Percentiles rank a stretch among this genome's conserved stretches.
Evolutionary conservation across 2,888 invertebrate species (phyloP).

Genomic region (Seira musarum): DNA sequence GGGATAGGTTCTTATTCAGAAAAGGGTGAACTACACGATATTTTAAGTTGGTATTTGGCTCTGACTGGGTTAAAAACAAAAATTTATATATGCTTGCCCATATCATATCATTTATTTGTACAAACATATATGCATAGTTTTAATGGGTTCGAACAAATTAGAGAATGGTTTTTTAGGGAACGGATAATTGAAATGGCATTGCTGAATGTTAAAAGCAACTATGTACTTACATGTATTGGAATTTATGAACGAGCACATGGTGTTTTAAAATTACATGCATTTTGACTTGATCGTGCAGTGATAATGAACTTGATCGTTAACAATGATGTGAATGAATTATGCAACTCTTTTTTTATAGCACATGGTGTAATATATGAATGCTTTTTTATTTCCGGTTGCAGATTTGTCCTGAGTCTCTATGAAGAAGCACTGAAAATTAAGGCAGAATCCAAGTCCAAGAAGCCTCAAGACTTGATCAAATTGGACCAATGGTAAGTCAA

Average conservation of each 20-base stretch:
- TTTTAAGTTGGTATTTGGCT: not conserved
- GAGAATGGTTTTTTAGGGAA: conserved; percentile 11
- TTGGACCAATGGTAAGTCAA: conserved; percentile 92
- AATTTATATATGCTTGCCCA: not conserved
- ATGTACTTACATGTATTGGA: not conserved
- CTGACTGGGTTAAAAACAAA: not conserved
- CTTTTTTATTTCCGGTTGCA: conserved; percentile 43
- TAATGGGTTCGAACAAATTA: conserved; percentile 5
- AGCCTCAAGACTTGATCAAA: conserved; percentile 94
- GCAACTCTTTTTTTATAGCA: not conserved
- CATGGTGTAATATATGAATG: not conserved
- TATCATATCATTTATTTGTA: not conserved
- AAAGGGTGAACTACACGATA: conserved; percentile 8
- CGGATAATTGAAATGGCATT: not conserved
- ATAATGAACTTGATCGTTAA: conserved; percentile 50
- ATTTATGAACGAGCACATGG: not conserved
- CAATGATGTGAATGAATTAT: conserved; percentile 15
- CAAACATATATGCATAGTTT: not conserved
- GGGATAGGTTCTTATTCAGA: conserved; percentile 8
- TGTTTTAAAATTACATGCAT: not conserved
- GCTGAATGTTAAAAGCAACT: not conserved
- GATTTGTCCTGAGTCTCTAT: conserved; percentile 89
- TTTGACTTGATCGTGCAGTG: conserved; percentile 17
- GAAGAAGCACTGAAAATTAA: conserved; percentile 92
- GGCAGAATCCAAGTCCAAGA: conserved; percentile 92